phyloP scores from a whole-genome alignment of 2,888 invertebrate species.

The Embidobia sp. region DNA sequence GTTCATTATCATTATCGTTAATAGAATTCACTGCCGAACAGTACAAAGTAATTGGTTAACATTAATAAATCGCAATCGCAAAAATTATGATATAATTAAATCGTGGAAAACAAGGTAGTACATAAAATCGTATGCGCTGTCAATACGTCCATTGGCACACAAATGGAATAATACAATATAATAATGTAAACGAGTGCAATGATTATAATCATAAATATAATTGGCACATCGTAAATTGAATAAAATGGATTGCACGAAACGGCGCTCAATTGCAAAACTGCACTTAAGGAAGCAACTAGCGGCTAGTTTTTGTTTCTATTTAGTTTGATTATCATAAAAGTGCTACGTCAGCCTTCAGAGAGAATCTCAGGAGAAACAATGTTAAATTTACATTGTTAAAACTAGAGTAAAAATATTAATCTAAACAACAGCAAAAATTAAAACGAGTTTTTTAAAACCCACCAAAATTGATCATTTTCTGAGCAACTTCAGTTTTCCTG shows the following conservation, averaged over 20 bases:
- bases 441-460: too few species aligned
- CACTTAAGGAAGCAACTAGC: conserved; percentile 46
- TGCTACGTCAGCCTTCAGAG: conserved; percentile 9
- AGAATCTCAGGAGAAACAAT: too few species aligned
- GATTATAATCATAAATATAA: conserved; percentile 36
- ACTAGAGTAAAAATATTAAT: conserved; percentile 10
- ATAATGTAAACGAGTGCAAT: conserved; percentile 10
- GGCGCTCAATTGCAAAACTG: conserved; percentile 27
- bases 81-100: conserved; percentile 1
- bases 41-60: background rate
- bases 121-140: conserved; percentile 19
- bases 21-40: background rate
- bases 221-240: conserved; percentile 47
- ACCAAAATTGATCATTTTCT: too few species aligned
- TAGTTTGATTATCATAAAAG: conserved; percentile 28
- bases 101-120: too few species aligned
- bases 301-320: conserved; percentile 20
- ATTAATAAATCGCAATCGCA: conserved; percentile 1
- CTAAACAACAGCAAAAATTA: too few species aligned
- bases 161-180: conserved; percentile 39
- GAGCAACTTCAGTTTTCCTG: too few species aligned
- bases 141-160: conserved; percentile 45
- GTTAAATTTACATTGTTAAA: too few species aligned
- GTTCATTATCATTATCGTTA: background rate
- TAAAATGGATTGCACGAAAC: conserved; percentile 42